Base-by-base conservation (phyloP, 2,113 vertebrate genomes). In the Colistium nudipinnis region DNA sequence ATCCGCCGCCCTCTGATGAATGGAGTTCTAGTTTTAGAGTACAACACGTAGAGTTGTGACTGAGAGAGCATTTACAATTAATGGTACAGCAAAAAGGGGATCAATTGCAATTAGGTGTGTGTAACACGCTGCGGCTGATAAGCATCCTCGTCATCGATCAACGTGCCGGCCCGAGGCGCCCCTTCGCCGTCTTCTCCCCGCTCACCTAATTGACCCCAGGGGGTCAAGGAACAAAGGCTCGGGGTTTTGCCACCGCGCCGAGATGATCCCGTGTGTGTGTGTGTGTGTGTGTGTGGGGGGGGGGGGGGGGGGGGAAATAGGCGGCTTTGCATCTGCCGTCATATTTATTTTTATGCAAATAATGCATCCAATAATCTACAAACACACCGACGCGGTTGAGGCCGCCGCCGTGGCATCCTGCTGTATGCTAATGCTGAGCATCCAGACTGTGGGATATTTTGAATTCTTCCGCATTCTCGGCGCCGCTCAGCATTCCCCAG, bases 81-180 rank as follows among this genome's bases (percentile, higher is more conserved):
- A 93, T 91, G 84, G 80, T 87, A 84, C 84, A 82, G 82, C 76
- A 80, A 70, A n/a, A 80, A 55, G 14, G 45, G 61, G 77, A 93
- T 93, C 89, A 89, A 93, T 92, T 92, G 92, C 87, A 92, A 92
- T 92, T 92, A 92, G 85, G 85, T 82, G 86, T 87, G 71, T 87
- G 85, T 90, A 89, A 86, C 88, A 79, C 87, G 80, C 62, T 56
- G 83, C 30, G 79, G 75, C 79, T 81, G 90, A 93, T 93, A 91
- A 91, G 87, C 90, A 81, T 85, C 81, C 59, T 52, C 4, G 44
- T 76, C 87, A 91, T 92, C 76, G 87, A 91, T 92, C 89, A 90
- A 78, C 47, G 36, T 64, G 57, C 74, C 74, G 76, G 89, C 86
- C 79, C 2, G 19, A 55, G 73, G 81, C 81, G n/a, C 62, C 81